A percentile compares a stretch with the other conserved stretches of the same genome.
These are phyloP conservation scores for Cryptocephalus moraei DNA, from an alignment of 2,888 invertebrate genomes.

Conservation along the genomic window DNA sequence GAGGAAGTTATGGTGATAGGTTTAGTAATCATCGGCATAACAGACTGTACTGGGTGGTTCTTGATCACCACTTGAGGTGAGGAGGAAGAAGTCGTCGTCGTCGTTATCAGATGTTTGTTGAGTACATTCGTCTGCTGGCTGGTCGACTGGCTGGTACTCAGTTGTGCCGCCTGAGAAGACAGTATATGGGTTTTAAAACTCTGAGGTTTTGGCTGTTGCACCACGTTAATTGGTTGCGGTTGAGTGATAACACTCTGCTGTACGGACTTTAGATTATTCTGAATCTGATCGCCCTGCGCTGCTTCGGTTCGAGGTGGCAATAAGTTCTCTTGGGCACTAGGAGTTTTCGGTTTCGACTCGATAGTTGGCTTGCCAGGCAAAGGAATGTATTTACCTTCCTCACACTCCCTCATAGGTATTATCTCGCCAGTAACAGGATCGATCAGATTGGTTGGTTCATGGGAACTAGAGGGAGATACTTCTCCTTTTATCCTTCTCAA, in stretches of 20 bases:
- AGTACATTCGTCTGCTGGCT: not conserved
- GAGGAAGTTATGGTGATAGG: conserved; percentile 7
- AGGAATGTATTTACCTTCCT: conserved; percentile 58
- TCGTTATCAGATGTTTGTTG: not conserved
- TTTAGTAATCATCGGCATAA: conserved; percentile 11
- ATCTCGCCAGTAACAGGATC: conserved; percentile 67
- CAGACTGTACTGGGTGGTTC: not conserved
- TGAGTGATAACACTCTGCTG: conserved; percentile 15
- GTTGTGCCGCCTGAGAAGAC: conserved; percentile 38
- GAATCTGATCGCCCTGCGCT: conserved; percentile 5
- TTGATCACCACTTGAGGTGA: not conserved
- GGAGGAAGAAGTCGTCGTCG: not conserved
- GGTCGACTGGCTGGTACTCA: not conserved
- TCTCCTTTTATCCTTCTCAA: conserved; percentile 35
- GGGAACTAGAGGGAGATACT: conserved; percentile 23
- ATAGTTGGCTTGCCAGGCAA: conserved; percentile 32
- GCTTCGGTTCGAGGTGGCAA: not conserved
- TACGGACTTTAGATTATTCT: not conserved
- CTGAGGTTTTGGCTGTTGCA: conserved; percentile 39
- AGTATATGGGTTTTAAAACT: conserved; percentile 54
- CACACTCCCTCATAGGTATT: conserved; percentile 58
- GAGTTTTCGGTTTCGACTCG: conserved; percentile 12
- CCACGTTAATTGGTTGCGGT: conserved; percentile 16
- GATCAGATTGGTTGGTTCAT: conserved; percentile 56
- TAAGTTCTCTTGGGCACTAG: not conserved